Base-by-base conservation (phyloP, 1,140 invertebrate genomes). In the Limonius californicus region DNA sequence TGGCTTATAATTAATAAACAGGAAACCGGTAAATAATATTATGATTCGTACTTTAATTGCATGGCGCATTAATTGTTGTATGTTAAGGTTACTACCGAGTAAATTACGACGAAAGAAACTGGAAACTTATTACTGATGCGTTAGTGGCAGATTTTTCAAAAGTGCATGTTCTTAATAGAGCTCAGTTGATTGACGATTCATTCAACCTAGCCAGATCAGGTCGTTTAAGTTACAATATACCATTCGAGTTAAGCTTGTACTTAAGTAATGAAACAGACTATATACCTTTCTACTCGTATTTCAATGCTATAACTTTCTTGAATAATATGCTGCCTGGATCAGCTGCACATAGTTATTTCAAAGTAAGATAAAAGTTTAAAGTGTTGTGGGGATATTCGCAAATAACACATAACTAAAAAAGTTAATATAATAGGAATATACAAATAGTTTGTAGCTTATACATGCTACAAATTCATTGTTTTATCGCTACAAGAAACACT, bases 101-200 rank as follows among this genome's bases (percentile, higher is more conserved):
- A 0, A 84, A 85, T 66, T 87, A 87, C 56, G 85, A 21, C 15
- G 32, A 21, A 4, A 32, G 45, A 68, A 69, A 55, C 64, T 57
- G 62, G 62, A 30, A 14, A 3, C 20, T 60, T 15, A 16, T 60
- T 11, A 18, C 14, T n/a, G 23, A 32, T 1, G n/a, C 54, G 2
- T 21, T 54, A 20, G 18, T 18, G 2, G 19, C 1, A 3, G 14
- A 60, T 43, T n/a, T 15, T 18, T 54, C 1, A 3, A 1, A 39
- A 21, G 86, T 62, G 16, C 68, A 88, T 67, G 76, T 82, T 18
- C 74, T 84, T 0, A 94, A 91, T 77, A 79, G 90, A 56, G 89
- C 87, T 1, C 89, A 92, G 73, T 75, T 93, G 0, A 77, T 94
- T 3, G 87, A 92, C 66, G 91, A 94, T 71, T 78, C 85, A 8